Conservation (phyloP, 2,888 invertebrate genomes). For the Anorthoa munda region DNA sequence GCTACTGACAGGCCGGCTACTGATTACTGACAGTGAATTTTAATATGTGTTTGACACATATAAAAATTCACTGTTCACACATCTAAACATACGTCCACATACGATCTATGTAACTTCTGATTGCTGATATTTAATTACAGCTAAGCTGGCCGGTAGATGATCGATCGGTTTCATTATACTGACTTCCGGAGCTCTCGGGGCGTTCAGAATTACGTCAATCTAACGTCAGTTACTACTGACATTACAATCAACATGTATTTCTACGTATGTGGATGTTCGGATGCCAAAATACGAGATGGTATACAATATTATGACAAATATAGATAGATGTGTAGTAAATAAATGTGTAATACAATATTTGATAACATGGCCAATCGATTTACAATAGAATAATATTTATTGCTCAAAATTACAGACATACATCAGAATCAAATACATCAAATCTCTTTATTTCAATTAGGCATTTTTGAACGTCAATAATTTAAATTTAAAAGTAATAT, state of each 20-base stretch:
- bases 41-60: no score
- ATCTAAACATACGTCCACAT: background rate
- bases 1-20: no score
- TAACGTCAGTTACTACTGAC: conserved; percentile 26
- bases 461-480: no score
- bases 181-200: conserved; percentile 19
- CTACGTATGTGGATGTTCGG: background rate
- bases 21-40: no score
- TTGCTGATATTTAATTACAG: conserved; percentile 28
- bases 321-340: background rate
- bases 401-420: no score
- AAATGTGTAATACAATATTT: background rate
- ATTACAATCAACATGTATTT: conserved; percentile 16
- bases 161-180: conserved; percentile 42
- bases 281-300: background rate
- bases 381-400: background rate
- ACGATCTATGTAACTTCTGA: conserved; percentile 15
- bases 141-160: conserved; percentile 22
- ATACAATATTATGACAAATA: background rate
- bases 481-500: no score
- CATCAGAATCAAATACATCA: no score
- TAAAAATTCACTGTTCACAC: background rate
- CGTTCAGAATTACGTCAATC: conserved; percentile 38
- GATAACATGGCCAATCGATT: background rate
- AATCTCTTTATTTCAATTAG: no score